phyloP scores from a whole-genome alignment of 2,888 invertebrate species.

The Agrenia bidenticulata region DNA sequence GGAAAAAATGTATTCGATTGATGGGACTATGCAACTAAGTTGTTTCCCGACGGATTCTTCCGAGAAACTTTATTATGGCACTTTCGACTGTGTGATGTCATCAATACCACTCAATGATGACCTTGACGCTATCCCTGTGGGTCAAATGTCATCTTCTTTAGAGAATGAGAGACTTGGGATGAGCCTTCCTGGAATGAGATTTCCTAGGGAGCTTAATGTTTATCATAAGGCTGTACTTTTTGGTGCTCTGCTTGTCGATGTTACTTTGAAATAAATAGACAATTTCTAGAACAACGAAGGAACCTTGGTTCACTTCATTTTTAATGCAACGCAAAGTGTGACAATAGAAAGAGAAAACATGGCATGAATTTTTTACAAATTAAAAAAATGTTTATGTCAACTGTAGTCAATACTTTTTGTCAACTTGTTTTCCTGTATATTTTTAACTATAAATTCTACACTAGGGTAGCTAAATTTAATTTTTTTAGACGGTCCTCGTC shows the following conservation, averaged over 20 bases:
- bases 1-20: neutral
- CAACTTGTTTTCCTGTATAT: no score
- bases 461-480: no score
- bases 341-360: no score
- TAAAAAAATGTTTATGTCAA: no score
- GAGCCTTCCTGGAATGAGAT: neutral
- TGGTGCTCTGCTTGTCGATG: neutral
- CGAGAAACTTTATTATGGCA: neutral
- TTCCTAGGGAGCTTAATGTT: neutral
- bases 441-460: no score
- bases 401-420: no score
- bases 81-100: neutral
- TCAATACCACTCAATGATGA: neutral
- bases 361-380: no score
- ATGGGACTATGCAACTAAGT: neutral
- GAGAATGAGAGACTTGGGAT: neutral
- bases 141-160: neutral
- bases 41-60: neutral
- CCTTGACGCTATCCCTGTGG: conserved; percentile 8
- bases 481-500: no score
- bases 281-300: no score
- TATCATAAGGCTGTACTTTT: conserved; percentile 1
- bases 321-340: no score
- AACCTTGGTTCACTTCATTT: no score
- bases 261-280: no score